Conservation (phyloP, 2,113 vertebrate species). For the Indicator maculatus region DNA sequence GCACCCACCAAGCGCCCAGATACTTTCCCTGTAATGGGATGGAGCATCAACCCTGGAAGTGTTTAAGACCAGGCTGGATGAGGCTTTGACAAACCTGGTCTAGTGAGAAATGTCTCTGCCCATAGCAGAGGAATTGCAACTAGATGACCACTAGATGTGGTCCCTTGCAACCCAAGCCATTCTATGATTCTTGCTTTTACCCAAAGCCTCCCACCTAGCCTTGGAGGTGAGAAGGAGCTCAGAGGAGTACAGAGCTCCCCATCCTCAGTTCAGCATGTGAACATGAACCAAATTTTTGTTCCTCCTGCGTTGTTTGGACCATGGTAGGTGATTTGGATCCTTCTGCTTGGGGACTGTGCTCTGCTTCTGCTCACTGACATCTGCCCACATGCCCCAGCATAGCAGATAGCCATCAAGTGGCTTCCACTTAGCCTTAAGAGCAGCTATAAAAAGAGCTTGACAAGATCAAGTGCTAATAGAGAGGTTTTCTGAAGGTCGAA, state of each 20-base stretch:
- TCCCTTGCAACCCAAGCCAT: too few relatives aligned
- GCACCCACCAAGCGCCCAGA: background rate
- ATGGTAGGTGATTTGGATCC: background rate
- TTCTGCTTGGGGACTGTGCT: background rate
- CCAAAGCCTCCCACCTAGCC: background rate
- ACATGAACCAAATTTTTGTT: background rate
- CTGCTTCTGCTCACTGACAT: background rate
- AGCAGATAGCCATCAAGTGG: background rate
- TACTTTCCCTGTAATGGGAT: background rate
- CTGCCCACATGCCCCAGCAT: rapidly evolving
- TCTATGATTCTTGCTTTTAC: background rate
- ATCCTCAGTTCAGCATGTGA: background rate
- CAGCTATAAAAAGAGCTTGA: conserved; percentile 14
- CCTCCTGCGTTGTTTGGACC: background rate
- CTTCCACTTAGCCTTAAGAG: conserved; percentile 16
- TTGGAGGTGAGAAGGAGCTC: background rate
- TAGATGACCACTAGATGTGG: too few relatives aligned
- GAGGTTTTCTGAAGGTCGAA: conserved; percentile 48
- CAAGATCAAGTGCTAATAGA: conserved; percentile 49
- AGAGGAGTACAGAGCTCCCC: background rate
- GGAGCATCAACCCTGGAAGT: background rate
- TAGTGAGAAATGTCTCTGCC: too few relatives aligned
- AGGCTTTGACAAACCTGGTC: too few relatives aligned
- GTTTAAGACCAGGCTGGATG: too few relatives aligned
- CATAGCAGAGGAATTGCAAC: too few relatives aligned